These are phyloP conservation scores for Argyra leucocephala DNA, from an alignment of 2,888 invertebrate species.

Conservation along the genomic window DNA sequence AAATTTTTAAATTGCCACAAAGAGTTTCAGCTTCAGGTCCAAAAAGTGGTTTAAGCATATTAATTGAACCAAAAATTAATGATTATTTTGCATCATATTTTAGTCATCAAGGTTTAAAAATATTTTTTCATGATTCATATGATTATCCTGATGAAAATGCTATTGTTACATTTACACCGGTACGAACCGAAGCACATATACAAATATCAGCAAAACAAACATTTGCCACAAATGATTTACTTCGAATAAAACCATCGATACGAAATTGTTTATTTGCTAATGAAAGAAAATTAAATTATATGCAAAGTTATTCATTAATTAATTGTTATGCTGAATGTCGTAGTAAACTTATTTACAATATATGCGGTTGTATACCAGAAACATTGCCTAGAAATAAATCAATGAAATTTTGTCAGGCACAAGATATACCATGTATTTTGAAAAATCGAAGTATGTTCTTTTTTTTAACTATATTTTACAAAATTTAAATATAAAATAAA, in stretches of 20 bases:
- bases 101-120: conserved; percentile 53
- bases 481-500: background rate
- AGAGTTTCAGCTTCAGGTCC: conserved; percentile 60
- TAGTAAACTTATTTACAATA: conserved; percentile 40
- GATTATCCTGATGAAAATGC: conserved; percentile 56
- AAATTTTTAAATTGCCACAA: conserved; percentile 45
- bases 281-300: conserved; percentile 43
- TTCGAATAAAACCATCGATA: conserved; percentile 42
- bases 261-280: conserved; percentile 53
- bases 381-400: conserved; percentile 45
- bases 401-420: conserved; percentile 30
- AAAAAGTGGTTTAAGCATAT: conserved; percentile 54
- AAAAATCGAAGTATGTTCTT: conserved; percentile 30
- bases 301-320: conserved; percentile 51
- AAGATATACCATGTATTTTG: conserved; percentile 32
- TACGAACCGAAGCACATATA: conserved; percentile 51
- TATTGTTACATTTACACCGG: conserved; percentile 50
- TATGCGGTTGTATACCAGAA: conserved; percentile 55
- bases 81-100: conserved; percentile 56
- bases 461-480: background rate
- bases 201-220: conserved; percentile 56
- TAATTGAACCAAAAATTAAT: conserved; percentile 47
- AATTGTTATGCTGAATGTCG: conserved; percentile 57
- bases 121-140: conserved; percentile 56
- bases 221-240: conserved; percentile 51